Conservation (phyloP, 2,113 vertebrate genomes). For the Halcyon senegalensis region DNA sequence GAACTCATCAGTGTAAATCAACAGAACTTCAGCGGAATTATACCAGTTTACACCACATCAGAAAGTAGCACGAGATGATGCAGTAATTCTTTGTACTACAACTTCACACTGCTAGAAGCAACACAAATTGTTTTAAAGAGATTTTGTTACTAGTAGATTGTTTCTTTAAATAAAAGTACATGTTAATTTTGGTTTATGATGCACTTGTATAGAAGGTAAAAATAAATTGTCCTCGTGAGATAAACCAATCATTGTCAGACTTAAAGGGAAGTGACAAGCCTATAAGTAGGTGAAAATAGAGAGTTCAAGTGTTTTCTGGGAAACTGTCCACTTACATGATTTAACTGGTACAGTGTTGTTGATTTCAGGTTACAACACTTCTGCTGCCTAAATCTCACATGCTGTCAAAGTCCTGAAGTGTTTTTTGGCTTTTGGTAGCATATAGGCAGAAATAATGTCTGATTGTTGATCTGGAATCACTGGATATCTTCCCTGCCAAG, state of each 20-base stretch:
- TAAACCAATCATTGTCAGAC: background rate
- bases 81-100: background rate
- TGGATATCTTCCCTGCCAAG: background rate
- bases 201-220: background rate
- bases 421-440: background rate
- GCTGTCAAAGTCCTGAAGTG: background rate
- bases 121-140: background rate
- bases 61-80: background rate
- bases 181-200: background rate
- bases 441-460: background rate
- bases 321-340: background rate
- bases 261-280: background rate
- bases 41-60: background rate
- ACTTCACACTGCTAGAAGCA: background rate
- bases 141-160: background rate
- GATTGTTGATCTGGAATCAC: background rate
- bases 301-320: background rate
- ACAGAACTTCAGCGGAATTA: background rate
- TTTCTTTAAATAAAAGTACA: background rate
- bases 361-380: background rate
- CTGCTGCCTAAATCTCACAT: background rate
- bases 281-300: background rate
- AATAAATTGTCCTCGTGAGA: background rate
- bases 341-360: background rate
- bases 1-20: background rate